Base-by-base conservation (phyloP, 2,797 vertebrate species). In the Muscicapa striata region DNA sequence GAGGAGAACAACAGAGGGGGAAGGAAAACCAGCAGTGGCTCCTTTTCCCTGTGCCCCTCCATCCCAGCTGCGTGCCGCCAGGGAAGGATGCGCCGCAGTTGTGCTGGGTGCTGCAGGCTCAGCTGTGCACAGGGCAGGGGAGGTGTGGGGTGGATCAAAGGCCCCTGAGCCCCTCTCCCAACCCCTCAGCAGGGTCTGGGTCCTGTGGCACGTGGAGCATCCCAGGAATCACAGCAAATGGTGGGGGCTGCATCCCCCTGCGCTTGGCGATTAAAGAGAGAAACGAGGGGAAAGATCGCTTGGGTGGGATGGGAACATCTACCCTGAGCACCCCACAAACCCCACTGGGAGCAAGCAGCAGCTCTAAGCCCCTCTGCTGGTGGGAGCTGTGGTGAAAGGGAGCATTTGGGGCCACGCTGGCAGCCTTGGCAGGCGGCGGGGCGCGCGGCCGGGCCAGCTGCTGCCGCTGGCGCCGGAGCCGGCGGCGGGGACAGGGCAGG, bases 151-250 rank as follows among this genome's bases (percentile, higher is more conserved):
- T 0, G 1, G 92, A 95, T 95, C 94, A 96, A 92, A 96, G 90
- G 10, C 48, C 23, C 18, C 0, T 1, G 3, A 91, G 38, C 16
- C 57, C 84, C 40, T 36, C n/a, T 90, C 64, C 19, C 59, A 38
- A 2, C 48, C 32, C 51, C 29, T 29, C 51, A 19, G 17, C 0
- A 0, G 68, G 69, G 21, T 49, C 51, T 3, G 1, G 55, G 87
- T 73, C 69, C 87, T 24, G 76, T 0, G 67, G 87, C 68, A 90
- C 1, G 86, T 20, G 7, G 82, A 67, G 75, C 94, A 96, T 95
- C 81, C 82, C 63, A 84, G 41, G 89, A 93, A 97, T 95, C 61
- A 16, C 66, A 96, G 83, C 94, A 95, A 78, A 57, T 87, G 95
- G 52, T 2, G 76, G 58, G 82, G 76, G 64, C 89, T 75, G 78